Percentiles rank a stretch among this genome's conserved stretches.
Conservation (phyloP, 1,140 invertebrate species). For the Maconellicoccus hirsutus region DNA sequence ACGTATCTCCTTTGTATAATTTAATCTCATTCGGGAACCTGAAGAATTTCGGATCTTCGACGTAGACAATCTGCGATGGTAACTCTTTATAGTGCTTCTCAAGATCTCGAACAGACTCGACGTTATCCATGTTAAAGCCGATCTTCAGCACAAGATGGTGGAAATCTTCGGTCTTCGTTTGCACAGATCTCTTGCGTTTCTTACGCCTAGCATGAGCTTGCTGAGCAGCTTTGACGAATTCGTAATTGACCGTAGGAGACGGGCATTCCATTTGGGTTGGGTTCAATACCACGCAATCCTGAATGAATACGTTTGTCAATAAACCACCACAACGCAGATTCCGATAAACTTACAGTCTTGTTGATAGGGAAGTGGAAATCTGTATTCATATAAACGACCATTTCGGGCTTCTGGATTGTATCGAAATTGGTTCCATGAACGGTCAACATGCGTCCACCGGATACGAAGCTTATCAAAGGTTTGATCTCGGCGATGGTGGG, state of each 20-base stretch:
- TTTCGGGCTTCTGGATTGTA: constrained; percentile 80
- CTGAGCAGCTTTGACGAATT: constrained; percentile 33
- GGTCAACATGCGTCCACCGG: constrained; percentile 84
- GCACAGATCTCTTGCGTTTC: constrained; percentile 23
- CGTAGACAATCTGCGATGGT: constrained; percentile 68
- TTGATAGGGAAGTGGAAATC: constrained; percentile 55
- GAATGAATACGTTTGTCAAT: constrained; percentile 24
- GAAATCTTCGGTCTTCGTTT: constrained; percentile 24
- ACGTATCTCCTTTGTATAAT: constrained; percentile 83
- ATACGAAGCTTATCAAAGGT: constrained; percentile 71
- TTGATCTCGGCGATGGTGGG: constrained; percentile 90
- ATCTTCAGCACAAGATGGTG: constrained; percentile 41
- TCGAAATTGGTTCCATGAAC: constrained; percentile 85
- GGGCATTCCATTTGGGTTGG: constrained; percentile 89
- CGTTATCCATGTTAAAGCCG: constrained; percentile 93
- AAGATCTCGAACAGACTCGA: constrained; percentile 73
- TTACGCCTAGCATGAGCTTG: constrained; percentile 29
- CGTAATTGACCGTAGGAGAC: constrained; percentile 65
- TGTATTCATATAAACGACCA: constrained; percentile 65
- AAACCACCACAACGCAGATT: not conserved
- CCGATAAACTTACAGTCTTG: constrained; percentile 44
- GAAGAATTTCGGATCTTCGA: constrained; percentile 83
- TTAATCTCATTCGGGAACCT: constrained; percentile 76
- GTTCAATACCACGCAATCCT: constrained; percentile 70
- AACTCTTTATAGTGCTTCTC: constrained; percentile 74